Conservation (phyloP, 92 coral and sea anemone genomes). For the Palythoa grandiflora region DNA sequence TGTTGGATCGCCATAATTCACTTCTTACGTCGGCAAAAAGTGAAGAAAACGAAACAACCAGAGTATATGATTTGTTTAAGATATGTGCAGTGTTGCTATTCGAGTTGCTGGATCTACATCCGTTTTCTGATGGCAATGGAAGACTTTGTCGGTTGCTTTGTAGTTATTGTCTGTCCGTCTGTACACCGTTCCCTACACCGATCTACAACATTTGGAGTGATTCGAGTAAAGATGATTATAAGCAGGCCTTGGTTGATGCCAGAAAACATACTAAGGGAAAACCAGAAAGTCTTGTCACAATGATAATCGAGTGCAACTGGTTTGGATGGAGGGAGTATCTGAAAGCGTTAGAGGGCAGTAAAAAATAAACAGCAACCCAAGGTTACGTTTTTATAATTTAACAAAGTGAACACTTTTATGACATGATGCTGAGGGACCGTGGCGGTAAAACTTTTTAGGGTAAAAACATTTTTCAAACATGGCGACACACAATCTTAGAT, state of each 20-base stretch:
- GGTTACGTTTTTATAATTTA: too few relatives aligned
- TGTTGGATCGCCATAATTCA: slow-evolving; percentile 17
- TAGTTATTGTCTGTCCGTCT: slow-evolving; percentile 71
- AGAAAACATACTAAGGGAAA: slow-evolving; percentile 65
- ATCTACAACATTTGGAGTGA: slow-evolving; percentile 75
- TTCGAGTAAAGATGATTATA: slow-evolving; percentile 77
- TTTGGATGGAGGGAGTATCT: slow-evolving; percentile 64
- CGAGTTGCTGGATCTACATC: slow-evolving; percentile 63
- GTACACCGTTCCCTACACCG: slow-evolving; percentile 65
- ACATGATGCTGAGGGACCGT: too few relatives aligned
- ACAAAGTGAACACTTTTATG: too few relatives aligned
- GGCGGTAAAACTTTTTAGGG: too few relatives aligned
- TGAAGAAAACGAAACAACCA: not conserved
- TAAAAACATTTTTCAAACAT: too few relatives aligned
- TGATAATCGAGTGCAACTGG: slow-evolving; percentile 89
- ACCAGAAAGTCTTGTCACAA: slow-evolving; percentile 76
- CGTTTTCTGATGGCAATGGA: slow-evolving; percentile 95
- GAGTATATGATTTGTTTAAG: slow-evolving; percentile 67
- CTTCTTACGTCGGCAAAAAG: not conserved
- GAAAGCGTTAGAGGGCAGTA: not conserved
- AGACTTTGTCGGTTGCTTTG: slow-evolving; percentile 33
- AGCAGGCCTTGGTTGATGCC: slow-evolving; percentile 77
- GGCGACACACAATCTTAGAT: too few relatives aligned
- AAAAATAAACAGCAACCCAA: too few relatives aligned
- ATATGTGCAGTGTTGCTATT: slow-evolving; percentile 64